Evolutionary conservation across 2,888 invertebrate genomes (phyloP), one percentile per base, ranked within the genome.

Genomic region (Empis stercorea): DNA sequence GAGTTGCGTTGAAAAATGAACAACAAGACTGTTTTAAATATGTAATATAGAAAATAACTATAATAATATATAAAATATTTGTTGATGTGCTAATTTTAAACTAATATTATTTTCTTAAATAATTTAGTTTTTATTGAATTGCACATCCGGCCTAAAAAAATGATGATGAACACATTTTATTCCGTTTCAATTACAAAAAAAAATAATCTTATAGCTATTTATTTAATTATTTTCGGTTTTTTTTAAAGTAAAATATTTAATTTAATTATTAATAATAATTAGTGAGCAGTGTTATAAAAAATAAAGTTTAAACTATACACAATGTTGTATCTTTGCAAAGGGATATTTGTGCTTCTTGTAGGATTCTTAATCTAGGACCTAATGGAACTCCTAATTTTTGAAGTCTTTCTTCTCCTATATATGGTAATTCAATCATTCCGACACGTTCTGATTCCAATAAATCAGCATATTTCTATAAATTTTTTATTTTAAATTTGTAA

Each of bases 331-430:
- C 59, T 16, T 73, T 76, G 61, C 75, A 76, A 50, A 76, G 74
- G 38, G 77, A 77, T 60, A 78, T 76, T 61, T 80, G 78, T 27
- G 88, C 87, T 64, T 93, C 92, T 68, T 89, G 88, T 51, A 92
- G 73, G 58, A 93, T 92, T 59, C 92, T 76, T 61, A 91, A 75
- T 53, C 92, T 70, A 2, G 93, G 92, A 10, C 92, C 93, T 58
- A 93, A 72, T 0, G 93, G 92, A n/a, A 93, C 83, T 1, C 92
- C 91, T 62, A 93, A 78, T 49, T 87, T 88, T 56, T 88, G 80
- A 6, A 93, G 73, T 48, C 87, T 76, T 56, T 92, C 91, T 63
- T 93, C 93, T 1, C 85, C 88, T 55, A 93, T 74, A 71, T 91
- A 92, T 1, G 92, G 92, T 49, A 93, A 71, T 65, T 93, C 93